phyloP scores from a whole-genome alignment of 2,113 vertebrate genomes.

The Prochilodus magdalenae region DNA sequence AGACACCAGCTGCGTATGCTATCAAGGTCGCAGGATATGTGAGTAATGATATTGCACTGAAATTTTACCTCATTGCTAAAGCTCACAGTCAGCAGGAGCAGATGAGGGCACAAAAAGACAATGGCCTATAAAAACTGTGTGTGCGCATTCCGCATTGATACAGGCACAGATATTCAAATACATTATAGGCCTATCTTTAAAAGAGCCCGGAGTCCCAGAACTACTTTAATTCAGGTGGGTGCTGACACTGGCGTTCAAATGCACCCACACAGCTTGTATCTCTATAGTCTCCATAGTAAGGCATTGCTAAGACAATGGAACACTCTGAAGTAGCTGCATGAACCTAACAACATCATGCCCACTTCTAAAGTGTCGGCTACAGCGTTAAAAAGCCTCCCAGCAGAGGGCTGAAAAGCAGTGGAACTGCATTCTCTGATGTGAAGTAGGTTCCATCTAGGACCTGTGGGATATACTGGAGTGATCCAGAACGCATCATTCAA shows the following conservation, averaged over 20 bases:
- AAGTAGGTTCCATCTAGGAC: background rate
- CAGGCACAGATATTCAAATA: background rate
- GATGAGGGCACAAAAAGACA: conserved; percentile 52
- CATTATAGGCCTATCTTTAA: background rate
- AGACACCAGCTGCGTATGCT: conserved; percentile 56
- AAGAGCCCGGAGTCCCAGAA: background rate
- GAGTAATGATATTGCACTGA: conserved; percentile 72
- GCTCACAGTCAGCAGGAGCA: conserved; percentile 57
- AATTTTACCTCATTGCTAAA: conserved; percentile 69
- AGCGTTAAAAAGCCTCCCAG: background rate
- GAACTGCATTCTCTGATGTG: background rate
- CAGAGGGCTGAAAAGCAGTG: background rate
- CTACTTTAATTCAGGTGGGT: background rate
- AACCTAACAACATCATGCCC: background rate
- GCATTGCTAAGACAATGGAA: background rate
- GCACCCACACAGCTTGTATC: background rate
- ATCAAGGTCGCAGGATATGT: conserved; percentile 72
- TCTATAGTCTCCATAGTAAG: background rate
- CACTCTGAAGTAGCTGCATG: background rate
- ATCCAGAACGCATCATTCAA: background rate
- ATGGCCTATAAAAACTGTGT: conserved; percentile 49
- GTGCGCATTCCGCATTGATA: background rate
- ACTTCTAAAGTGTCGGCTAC: background rate
- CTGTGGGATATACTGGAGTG: background rate
- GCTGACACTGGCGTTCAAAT: background rate